A percentile compares a stretch with the other conserved stretches of the same genome.
Evolutionary conservation across 2,113 vertebrate species (phyloP).

Genomic region (Polypterus senegalus): DNA sequence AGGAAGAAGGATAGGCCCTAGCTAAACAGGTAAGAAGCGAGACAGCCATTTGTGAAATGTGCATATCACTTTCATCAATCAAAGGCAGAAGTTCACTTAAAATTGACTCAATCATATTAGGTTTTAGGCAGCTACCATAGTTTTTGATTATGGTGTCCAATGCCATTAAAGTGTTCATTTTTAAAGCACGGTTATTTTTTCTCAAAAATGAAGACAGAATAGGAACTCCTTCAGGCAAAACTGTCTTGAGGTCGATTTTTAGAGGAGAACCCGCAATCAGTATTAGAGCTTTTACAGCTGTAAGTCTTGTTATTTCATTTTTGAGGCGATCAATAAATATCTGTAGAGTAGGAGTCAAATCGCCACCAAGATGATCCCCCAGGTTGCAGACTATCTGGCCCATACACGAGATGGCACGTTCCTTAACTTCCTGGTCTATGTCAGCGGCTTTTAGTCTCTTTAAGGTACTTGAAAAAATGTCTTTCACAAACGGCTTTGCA

Average conservation of each 20-base stretch:
- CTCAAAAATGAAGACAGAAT: conserved; percentile 75
- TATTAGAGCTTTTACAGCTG: conserved; percentile 65
- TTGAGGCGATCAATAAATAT: conserved; percentile 79
- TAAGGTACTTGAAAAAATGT: conserved; percentile 59
- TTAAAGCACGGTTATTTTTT: conserved; percentile 78
- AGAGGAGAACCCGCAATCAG: conserved; percentile 64
- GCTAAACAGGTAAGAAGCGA: conserved; percentile 63
- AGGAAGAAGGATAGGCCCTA: conserved; percentile 55
- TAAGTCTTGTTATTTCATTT: conserved; percentile 83
- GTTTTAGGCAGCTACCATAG: conserved; percentile 64
- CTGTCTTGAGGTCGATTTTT: conserved; percentile 59
- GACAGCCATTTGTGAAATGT: conserved; percentile 76
- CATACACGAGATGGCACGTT: conserved; percentile 83
- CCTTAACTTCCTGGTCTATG: conserved; percentile 91
- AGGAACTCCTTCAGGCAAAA: conserved; percentile 65
- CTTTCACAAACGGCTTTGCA: conserved; percentile 57
- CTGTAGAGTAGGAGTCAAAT: conserved; percentile 60
- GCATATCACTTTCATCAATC: conserved; percentile 79
- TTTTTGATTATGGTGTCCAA: conserved; percentile 64
- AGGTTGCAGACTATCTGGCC: conserved; percentile 68
- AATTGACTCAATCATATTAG: conserved; percentile 52
- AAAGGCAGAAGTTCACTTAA: conserved; percentile 66
- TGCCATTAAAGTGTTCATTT: conserved; percentile 63
- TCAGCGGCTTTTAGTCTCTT: conserved; percentile 76
- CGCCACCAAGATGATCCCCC: conserved; percentile 64